Evolutionary conservation across 2,113 vertebrate species (phyloP), one percentile per base, ranked within the genome.

Genomic region (Lasiurus borealis): DNA sequence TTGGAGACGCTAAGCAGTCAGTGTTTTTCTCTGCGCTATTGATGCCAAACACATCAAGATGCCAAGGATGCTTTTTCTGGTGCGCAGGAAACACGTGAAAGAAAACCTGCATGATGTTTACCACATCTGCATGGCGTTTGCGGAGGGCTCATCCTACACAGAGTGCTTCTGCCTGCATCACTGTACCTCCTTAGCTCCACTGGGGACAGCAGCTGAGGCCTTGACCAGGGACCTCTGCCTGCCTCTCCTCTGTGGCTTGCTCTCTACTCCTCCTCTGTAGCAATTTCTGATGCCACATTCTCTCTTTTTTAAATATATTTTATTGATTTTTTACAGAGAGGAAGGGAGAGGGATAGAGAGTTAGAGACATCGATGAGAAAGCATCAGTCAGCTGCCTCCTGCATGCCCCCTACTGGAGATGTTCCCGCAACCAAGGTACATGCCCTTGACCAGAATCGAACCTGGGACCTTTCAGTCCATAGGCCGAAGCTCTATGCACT

Each of bases 191-290:
- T 23, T 59, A 25, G 23, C 36, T 46, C 10, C 18, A 80, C 62
- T 27, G 6, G 18, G 25, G 36, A n/a, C 5, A 8, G 62, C 73
- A 23, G 34, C 75, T 64, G 44, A n/a, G 19, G 36, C 59, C 21
- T 31, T 40, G 36, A 48, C 9, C 9, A 1, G 0, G 44, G 71
- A 8, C 25, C 15, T 5, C 50, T 44, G 44, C 50, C 72, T 6
- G 9, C 29, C 77, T 91, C n/a, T n/a, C n/a, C n/a, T n/a, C n/a
- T n/a, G n/a, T n/a, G n/a, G n/a, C n/a, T n/a, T n/a, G n/a, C n/a
- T n/a, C n/a, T n/a, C n/a, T n/a, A n/a, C n/a, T n/a, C 71, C n/a
- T 11, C 0, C 0, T 2, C 1, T 0, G 0, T 25, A 10, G 14
- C 2, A 0, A 12, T 59, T 19, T 34, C 40, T 21, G 1, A 0